A percentile compares a stretch with the other conserved stretches of the same genome.
Evolutionary conservation across 2,113 vertebrate genomes (phyloP).

Genomic region (Chlamydotis undulata): DNA sequence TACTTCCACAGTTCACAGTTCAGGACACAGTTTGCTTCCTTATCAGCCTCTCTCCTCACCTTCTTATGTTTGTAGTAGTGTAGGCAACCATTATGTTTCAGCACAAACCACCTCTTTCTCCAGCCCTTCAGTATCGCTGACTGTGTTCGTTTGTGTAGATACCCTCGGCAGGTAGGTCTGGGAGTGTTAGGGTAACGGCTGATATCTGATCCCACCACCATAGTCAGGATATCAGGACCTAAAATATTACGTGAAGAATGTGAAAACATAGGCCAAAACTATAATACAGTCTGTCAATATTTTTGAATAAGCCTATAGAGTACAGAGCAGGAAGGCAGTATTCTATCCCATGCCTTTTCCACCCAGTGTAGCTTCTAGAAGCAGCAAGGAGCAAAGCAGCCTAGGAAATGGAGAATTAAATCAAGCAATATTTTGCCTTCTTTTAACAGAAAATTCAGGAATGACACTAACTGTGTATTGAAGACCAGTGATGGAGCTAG

Average conservation of each 20-base stretch:
- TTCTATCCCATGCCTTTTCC: not conserved
- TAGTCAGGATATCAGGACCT: conserved; percentile 86
- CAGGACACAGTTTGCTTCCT: not conserved
- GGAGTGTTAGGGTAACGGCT: conserved; percentile 85
- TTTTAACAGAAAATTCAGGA: not conserved
- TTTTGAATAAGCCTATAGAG: not conserved
- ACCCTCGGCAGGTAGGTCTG: conserved; percentile 85
- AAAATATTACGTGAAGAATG: not conserved
- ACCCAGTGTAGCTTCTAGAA: not conserved
- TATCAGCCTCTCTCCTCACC: conserved; percentile 67
- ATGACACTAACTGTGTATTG: not conserved
- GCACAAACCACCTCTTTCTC: conserved; percentile 94
- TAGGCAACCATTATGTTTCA: conserved; percentile 85
- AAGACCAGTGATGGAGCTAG: not conserved
- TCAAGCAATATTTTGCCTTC: not conserved
- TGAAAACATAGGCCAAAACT: not conserved
- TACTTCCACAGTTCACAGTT: not conserved
- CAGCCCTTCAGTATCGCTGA: conserved; percentile 88
- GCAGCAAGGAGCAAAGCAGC: not conserved
- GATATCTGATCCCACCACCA: conserved; percentile 90
- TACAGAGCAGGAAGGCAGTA: not conserved
- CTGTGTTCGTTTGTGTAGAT: conserved; percentile 88
- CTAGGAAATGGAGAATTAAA: not conserved
- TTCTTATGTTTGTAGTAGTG: conserved; percentile 89
- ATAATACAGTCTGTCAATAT: not conserved